A percentile compares a stretch with the other conserved stretches of the same genome.
Conservation (phyloP, 2,113 vertebrate species). For the Mus pahari region DNA sequence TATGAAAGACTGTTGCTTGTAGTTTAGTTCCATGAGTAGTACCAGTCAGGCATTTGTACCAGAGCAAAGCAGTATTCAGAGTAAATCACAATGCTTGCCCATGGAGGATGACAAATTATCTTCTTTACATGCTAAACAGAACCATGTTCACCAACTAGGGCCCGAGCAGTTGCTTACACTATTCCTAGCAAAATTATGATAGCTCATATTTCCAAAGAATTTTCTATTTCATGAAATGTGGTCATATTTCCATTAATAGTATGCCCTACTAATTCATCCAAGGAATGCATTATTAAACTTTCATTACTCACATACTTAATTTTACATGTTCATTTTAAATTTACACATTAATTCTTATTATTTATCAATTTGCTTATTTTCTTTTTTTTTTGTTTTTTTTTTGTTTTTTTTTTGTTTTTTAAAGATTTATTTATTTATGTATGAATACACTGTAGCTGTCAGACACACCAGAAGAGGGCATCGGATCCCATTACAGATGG, state of each 20-base stretch:
- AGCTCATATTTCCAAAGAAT: background rate
- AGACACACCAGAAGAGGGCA: no score
- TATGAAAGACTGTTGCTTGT: background rate
- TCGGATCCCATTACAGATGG: no score
- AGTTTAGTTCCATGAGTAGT: background rate
- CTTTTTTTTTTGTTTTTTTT: no score
- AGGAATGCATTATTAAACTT: background rate
- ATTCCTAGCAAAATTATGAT: background rate
- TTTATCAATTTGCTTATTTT: background rate
- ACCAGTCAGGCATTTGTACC: background rate
- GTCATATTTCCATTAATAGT: no score
- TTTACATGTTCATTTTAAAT: background rate
- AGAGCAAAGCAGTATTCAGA: background rate
- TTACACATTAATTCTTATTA: background rate
- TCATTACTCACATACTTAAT: background rate
- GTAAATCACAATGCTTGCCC: background rate
- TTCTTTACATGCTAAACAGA: background rate
- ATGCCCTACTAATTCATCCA: background rate
- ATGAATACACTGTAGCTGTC: no score
- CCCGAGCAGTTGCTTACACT: background rate
- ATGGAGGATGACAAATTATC: background rate
- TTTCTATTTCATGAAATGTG: background rate
- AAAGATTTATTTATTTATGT: no score
- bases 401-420: no score
- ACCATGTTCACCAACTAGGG: background rate